These are phyloP conservation scores for Herpetotheres cachinnans DNA, from an alignment of 2,113 vertebrate species.

Conservation along the genomic window DNA sequence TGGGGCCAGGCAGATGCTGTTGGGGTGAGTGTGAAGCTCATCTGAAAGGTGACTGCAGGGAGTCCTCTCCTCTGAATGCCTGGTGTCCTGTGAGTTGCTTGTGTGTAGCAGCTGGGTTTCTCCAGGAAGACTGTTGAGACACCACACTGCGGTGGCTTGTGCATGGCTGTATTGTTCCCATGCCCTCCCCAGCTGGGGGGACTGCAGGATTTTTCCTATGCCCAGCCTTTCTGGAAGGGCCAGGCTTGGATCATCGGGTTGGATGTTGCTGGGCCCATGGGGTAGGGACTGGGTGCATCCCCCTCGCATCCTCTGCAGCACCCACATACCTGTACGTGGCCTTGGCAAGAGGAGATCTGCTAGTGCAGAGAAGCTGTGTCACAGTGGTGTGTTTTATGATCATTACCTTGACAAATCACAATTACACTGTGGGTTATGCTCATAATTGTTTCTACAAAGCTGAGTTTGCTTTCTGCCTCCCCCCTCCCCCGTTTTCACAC, in stretches of 20 bases:
- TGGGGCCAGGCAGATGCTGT: not conserved
- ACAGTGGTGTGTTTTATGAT: not conserved
- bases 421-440: constrained; percentile 43
- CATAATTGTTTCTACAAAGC: constrained; percentile 45
- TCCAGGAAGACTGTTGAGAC: not conserved
- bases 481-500: not conserved
- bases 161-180: fast-evolving
- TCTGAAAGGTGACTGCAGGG: not conserved
- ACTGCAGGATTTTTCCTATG: not conserved
- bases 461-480: not conserved
- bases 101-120: not conserved
- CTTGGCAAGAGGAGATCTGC: not conserved
- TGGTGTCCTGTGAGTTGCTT: not conserved
- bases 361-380: not conserved
- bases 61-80: not conserved
- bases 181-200: not conserved
- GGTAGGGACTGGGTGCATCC: not conserved
- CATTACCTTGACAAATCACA: constrained; percentile 41
- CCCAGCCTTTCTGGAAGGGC: not conserved
- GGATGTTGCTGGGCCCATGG: not conserved
- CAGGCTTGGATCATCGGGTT: fast-evolving
- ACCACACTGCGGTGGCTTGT: fast-evolving
- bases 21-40: not conserved
- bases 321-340: fast-evolving
- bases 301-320: fast-evolving